Base-by-base conservation (phyloP, 1,140 invertebrate genomes). In the Muscidifurax raptorellus region DNA sequence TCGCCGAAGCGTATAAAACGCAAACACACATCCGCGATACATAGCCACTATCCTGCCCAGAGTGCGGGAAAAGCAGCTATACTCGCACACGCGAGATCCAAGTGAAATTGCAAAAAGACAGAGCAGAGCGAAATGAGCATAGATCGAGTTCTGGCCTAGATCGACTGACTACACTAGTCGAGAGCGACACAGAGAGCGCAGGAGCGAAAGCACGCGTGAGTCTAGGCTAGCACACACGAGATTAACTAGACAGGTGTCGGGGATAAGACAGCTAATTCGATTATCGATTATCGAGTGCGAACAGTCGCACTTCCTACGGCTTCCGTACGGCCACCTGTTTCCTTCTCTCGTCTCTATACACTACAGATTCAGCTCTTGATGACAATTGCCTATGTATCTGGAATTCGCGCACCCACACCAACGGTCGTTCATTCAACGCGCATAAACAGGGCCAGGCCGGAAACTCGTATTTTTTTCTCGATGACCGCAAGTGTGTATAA, bases 191-290 rank as follows among this genome's bases (percentile, higher is more conserved):
- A 77, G 47, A 28, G 75, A 3, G 47, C 7, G 76, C n/a, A n/a
- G n/a, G 18, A 22, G 18, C 10, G 47, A 25, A 47, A 67, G 7
- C 67, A 47, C 30, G 40, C 13, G 12, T 0, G 27, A 15, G 47
- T 12, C 30, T 30, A 28, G 15, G 30, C 27, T 30, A 28, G 74
- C 27, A 4, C 52, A 22, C 74, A 52, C 7, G 15, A 76, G 80
- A 82, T 75, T 82, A 81, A 81, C 13, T 75, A 59, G 59, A 25
- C 82, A 83, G 82, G 82, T 83, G 82, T 83, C 74, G 82, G 59
- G 75, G 82, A 76, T 86, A 83, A 86, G 81, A 80, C 77, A 32
- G 71, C 83, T 88, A 88, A 89, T 87, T 88, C 84, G 83, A 89
- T 89, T 89, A 88, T 78, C 44, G 83, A 86, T 86, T 85, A 86